phyloP scores from a whole-genome alignment of 1,140 invertebrate species.

The Nylanderia fulva region DNA sequence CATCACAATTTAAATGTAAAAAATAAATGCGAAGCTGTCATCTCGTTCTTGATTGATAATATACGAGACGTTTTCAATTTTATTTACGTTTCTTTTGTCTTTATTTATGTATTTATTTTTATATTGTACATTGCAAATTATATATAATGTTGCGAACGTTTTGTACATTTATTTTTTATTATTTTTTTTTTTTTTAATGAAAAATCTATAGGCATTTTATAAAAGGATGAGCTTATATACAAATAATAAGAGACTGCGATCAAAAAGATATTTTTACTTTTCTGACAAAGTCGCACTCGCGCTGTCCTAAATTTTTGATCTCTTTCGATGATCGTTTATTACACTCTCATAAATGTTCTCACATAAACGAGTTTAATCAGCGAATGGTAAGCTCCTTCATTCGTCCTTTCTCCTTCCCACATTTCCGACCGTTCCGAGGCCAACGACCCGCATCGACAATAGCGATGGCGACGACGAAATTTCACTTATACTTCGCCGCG shows the following conservation, averaged over 20 bases:
- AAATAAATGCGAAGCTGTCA: background rate
- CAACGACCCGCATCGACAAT: constrained; percentile 49
- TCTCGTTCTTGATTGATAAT: background rate
- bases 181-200: too few relatives aligned
- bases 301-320: background rate
- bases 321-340: background rate
- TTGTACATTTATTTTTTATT: too few relatives aligned
- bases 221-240: too few relatives aligned
- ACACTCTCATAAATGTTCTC: background rate
- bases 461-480: constrained; percentile 41
- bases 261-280: background rate
- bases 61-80: background rate
- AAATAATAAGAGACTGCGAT: too few relatives aligned
- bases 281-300: background rate
- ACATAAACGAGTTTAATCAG: constrained; percentile 46
- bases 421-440: background rate
- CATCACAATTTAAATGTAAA: constrained; percentile 11
- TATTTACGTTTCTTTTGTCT: background rate
- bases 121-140: background rate
- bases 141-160: background rate
- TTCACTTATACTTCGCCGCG: constrained; percentile 17
- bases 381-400: background rate
- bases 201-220: too few relatives aligned
- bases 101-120: background rate
- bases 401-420: background rate